Evolutionary conservation across 2,113 vertebrate species (phyloP), one percentile per base, ranked within the genome.

Genomic region (Salvelinus namaycush): DNA sequence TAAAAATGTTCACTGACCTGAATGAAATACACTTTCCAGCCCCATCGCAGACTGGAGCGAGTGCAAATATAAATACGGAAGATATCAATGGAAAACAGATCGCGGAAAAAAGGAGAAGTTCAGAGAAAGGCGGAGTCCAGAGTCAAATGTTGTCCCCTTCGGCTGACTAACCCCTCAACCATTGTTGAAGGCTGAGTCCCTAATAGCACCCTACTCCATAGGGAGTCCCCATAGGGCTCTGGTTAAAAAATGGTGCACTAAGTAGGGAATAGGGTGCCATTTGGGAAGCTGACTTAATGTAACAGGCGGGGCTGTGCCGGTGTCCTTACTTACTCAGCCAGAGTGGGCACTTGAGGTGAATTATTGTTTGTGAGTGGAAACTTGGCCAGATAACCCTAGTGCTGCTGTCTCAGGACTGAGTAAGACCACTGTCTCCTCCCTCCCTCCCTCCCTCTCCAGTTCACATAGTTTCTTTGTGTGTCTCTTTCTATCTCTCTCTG

Each of bases 351-450:
- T 93, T 91, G 87, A 90, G 88, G 84, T 90, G 92, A 94, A 92
- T 93, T 92, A 94, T 92, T 93, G 90, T 93, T 92, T 87, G 87
- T 16, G 72, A 91, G 87, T 93, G 91, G 93, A 94, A 94, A 94
- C 91, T 93, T 93, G 90, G 92, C 90, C 85, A 83, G 82, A 87
- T 83, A 84, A 88, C 87, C 86, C 87, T 78, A 73, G 72, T 70
- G 80, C 83, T 86, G 82, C 87, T 87, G 82, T 89, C 84, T 86
- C 90, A 88, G 87, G 83, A 84, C 89, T 91, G 91, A 91, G 85
- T 90, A 90, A 91, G 88, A 89, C 82, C 87, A 89, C 84, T 90
- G 90, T 91, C 88, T 91, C 75, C 79, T 76, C 62, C 79, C 76
- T 44, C n/a, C 11, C 18, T 78, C 64, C 81, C 65, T 81, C 78